A percentile compares a stretch with the other conserved stretches of the same genome.
Conservation (phyloP, 2,113 vertebrate species). For the Nothocercus nigrocapillus region DNA sequence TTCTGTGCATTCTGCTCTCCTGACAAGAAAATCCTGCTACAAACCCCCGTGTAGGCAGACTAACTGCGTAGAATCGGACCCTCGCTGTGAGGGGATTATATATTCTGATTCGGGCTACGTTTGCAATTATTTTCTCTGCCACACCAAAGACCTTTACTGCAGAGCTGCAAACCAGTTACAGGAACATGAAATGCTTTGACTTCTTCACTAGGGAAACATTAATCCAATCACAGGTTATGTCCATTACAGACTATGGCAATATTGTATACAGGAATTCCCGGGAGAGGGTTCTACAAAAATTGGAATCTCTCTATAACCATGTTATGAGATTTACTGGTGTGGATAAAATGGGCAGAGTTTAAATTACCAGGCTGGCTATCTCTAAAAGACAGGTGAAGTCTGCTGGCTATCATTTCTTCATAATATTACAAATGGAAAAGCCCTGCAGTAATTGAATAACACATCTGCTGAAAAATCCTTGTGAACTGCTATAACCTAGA, state of each 20-base stretch:
- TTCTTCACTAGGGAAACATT: conserved; percentile 73
- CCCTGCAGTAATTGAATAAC: conserved; percentile 77
- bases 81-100: conserved; percentile 55
- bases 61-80: conserved; percentile 4
- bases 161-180: conserved; percentile 70
- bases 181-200: conserved; percentile 74
- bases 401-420: conserved; percentile 69
- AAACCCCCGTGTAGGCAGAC: neutral
- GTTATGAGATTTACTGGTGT: conserved; percentile 76
- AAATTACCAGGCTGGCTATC: conserved; percentile 76
- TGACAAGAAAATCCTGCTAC: conserved; percentile 48
- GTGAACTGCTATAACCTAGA: conserved; percentile 63
- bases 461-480: conserved; percentile 69
- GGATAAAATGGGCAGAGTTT: conserved; percentile 75
- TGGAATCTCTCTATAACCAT: conserved; percentile 74
- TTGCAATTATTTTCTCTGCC: conserved; percentile 69
- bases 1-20: conserved; percentile 33
- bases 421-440: conserved; percentile 75
- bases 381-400: conserved; percentile 76
- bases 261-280: conserved; percentile 71
- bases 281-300: conserved; percentile 71
- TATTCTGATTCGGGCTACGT: conserved; percentile 54
- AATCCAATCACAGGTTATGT: conserved; percentile 76
- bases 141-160: conserved; percentile 63
- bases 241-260: conserved; percentile 74